Evolutionary conservation across 2,113 vertebrate species (phyloP), one percentile per base, ranked within the genome.

Genomic region (Thalassoma bifasciatum): DNA sequence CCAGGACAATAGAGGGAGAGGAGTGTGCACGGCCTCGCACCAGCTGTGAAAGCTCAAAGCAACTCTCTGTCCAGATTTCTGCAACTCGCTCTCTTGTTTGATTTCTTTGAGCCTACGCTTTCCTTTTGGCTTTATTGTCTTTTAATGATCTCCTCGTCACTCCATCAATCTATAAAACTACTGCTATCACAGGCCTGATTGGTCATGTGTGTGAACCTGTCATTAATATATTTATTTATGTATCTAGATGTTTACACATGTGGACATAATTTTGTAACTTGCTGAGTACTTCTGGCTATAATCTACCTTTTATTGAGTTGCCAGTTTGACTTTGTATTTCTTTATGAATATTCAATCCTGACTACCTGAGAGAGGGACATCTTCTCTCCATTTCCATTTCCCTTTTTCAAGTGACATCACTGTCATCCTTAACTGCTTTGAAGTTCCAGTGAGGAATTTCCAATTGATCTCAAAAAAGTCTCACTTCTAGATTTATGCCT

Each of bases 21-120:
- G 63, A 67, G 74, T 71, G 72, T 71, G 81, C 62, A 79, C 38
- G 75, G 83, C 71, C 77, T 87, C 76, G 68, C 84, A 89, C 84
- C 93, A 94, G 92, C 93, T 93, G 92, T 75, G 86, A 86, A 85
- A 90, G 84, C 88, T 91, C 91, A 88, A 85, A 79, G 75, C 73
- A 61, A 59, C 72, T 82, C 71, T 75, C 75, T 30, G 73, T 77
- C 80, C 82, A 86, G 67, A 79, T 83, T 76, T 74, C 79, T 66
- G 65, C 52, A 73, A 44, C 72, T 71, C 84, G 5, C 84, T 81
- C 72, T 63, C 67, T 77, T 46, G 9, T 72, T 78, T 77, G 23
- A 62, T 63, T 79, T 87, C 78, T 81, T 84, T 79, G 76, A 89
- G 75, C 86, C 77, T 54, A 83, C 86, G 26, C 76, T 79, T 86